These are phyloP conservation scores for Phenganax stokvisi DNA, from an alignment of 92 coral and sea anemone species.

Conservation along the genomic window DNA sequence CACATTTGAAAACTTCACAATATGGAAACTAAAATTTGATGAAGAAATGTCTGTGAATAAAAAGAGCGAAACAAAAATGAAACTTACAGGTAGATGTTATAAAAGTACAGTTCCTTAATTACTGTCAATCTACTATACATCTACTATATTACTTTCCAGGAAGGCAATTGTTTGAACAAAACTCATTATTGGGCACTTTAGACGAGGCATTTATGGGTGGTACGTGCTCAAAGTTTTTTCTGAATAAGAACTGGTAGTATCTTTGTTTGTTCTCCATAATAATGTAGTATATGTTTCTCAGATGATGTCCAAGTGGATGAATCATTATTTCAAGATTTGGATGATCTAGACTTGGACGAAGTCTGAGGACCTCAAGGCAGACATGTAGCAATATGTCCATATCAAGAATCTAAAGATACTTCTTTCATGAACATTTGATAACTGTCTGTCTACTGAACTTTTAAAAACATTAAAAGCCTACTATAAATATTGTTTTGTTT, in stretches of 20 bases:
- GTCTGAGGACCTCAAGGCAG: slow-evolving; percentile 36
- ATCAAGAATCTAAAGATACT: too few relatives aligned
- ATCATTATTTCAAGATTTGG: slow-evolving; percentile 89
- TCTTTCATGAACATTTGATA: too few relatives aligned
- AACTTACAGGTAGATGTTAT: slow-evolving; percentile 70
- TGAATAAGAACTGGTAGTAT: background rate
- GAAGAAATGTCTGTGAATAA: slow-evolving; percentile 52
- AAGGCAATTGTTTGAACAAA: slow-evolving; percentile 81
- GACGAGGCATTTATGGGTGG: slow-evolving; percentile 92
- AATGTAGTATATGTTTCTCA: slow-evolving; percentile 38
- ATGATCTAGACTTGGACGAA: slow-evolving; percentile 89
- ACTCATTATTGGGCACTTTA: slow-evolving; percentile 65
- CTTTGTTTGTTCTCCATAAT: background rate
- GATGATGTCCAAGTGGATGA: slow-evolving; percentile 93
- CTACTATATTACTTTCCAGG: slow-evolving; percentile 45
- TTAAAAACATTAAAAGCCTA: too few relatives aligned
- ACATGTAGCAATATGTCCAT: too few relatives aligned
- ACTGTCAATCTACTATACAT: background rate
- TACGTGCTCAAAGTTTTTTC: slow-evolving; percentile 22
- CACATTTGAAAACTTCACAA: slow-evolving; percentile 68
- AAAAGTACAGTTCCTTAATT: background rate
- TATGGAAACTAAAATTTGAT: slow-evolving; percentile 80
- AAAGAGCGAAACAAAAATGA: slow-evolving; percentile 61
- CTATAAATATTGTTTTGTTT: too few relatives aligned
- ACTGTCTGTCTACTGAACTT: too few relatives aligned